Conservation (phyloP, 2,888 invertebrate genomes). For the Oeneis ivallda region DNA sequence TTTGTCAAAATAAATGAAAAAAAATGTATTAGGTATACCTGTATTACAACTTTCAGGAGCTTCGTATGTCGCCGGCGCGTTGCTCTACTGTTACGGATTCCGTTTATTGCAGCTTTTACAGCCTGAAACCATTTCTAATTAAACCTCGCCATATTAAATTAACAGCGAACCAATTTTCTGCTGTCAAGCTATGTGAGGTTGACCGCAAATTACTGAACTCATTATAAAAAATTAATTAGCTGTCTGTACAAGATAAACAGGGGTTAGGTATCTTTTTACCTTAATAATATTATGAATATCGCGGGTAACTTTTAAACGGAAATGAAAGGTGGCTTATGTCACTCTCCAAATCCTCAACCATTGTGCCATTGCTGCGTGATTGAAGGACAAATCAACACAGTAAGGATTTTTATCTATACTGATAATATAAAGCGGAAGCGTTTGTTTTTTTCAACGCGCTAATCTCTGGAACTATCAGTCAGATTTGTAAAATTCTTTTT, state of each 20-base stretch:
- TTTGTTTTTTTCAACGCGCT: too few relatives aligned
- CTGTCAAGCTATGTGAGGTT: neutral
- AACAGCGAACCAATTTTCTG: neutral
- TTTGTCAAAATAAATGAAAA: too few relatives aligned
- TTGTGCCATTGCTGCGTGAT: too few relatives aligned
- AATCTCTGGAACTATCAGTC: too few relatives aligned
- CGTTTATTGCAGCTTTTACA: neutral
- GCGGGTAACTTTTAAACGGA: neutral
- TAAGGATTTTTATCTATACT: too few relatives aligned
- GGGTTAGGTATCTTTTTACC: neutral
- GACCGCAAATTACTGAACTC: conserved; percentile 10
- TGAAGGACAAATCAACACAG: too few relatives aligned
- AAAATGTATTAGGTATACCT: too few relatives aligned
- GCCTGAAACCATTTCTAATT: neutral
- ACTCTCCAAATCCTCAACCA: too few relatives aligned
- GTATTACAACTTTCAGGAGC: too few relatives aligned
- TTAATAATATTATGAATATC: neutral
- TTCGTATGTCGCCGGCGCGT: neutral
- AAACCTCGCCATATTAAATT: conserved; percentile 6
- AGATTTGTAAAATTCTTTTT: too few relatives aligned
- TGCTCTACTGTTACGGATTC: neutral
- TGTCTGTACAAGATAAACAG: neutral
- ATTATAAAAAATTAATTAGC: conserved; percentile 7
- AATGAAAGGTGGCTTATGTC: too few relatives aligned
- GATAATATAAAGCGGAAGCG: too few relatives aligned